Base-by-base conservation (phyloP, 2,113 vertebrate species). In the Rhegmatorhina hoffmannsi region DNA sequence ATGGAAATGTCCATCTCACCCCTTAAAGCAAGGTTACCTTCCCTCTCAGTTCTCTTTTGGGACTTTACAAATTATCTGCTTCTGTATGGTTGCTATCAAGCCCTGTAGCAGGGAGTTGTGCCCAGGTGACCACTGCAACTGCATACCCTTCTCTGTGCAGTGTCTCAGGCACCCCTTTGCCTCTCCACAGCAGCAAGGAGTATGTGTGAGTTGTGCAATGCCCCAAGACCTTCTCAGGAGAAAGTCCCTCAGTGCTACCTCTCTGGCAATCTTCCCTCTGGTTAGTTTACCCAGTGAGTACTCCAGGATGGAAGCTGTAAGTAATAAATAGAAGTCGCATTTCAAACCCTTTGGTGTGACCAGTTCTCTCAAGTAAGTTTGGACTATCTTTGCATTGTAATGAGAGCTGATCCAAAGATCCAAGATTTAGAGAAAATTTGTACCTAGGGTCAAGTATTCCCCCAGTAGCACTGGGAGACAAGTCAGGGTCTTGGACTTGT, bases 1-100 rank as follows among this genome's bases (percentile, higher is more conserved):
- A 0, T n/a, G 28, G 28, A 85, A 84, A 77, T 6, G 19, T 87
- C n/a, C 0, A 0, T 31, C 60, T 70, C 31, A 36, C 2, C 9
- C 18, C 13, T 40, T 47, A 69, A 50, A 7, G 21, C n/a, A 56
- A 75, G 21, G 10, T 20, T 21, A 56, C 21, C 28, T 66, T 85
- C 13, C 14, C 19, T 40, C 49, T 84, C 11, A 69, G 18, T 34
- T 74, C 47, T 77, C 25, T 34, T 43, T 34, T 70, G 52, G 14
- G 19, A 16, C 33, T 66, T 90, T 70, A 81, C 34, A 76, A 62
- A 15, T 13, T 40, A 28, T 29, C 17, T 62, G 36, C 11, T 83
- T 40, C 68, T 38, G 5, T 17, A 7, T 34, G 46, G 49, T 21
- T 81, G 24, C 29, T 31, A 49, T 52, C 19, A 16, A 62, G 50